phyloP scores from a whole-genome alignment of 1,140 invertebrate genomes.

The Coenobita brevimanus region DNA sequence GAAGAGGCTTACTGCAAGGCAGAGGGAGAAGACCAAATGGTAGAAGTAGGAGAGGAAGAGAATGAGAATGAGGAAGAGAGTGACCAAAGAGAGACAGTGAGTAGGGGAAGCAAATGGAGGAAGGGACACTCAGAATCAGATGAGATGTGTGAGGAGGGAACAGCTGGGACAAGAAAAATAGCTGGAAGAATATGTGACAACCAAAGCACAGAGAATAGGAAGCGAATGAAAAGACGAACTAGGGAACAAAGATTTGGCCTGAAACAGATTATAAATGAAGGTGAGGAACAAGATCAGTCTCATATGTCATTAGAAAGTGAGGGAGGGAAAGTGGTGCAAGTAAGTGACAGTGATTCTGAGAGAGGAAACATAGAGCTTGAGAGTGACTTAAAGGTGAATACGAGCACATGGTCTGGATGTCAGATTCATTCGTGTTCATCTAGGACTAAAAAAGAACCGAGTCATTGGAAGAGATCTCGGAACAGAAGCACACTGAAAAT shows the following conservation, averaged over 20 bases:
- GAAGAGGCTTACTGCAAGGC: neutral
- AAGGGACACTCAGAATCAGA: neutral
- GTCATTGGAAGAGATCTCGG: slow-evolving; percentile 20
- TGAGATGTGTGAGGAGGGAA: no score
- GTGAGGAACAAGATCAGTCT: no score
- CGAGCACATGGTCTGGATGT: slow-evolving; percentile 28
- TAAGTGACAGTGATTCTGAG: no score
- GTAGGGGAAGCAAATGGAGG: neutral
- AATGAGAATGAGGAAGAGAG: neutral
- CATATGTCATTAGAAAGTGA: no score
- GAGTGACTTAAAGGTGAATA: neutral
- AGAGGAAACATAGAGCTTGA: neutral
- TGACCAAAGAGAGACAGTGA: slow-evolving; percentile 10
- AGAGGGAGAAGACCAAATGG: neutral
- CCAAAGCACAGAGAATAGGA: no score
- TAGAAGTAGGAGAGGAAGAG: neutral
- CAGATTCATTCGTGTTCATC: slow-evolving; percentile 42
- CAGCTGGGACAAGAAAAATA: no score
- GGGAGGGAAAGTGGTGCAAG: no score
- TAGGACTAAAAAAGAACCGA: slow-evolving; percentile 2
- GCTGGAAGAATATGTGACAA: no score
- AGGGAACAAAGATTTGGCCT: no score
- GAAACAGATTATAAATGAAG: no score
- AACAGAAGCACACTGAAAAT: neutral
- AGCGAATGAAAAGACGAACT: no score